A percentile compares a stretch with the other conserved stretches of the same genome.
These are phyloP conservation scores for Noctua fimbriata DNA, from an alignment of 2,888 invertebrate genomes.

Conservation along the genomic window DNA sequence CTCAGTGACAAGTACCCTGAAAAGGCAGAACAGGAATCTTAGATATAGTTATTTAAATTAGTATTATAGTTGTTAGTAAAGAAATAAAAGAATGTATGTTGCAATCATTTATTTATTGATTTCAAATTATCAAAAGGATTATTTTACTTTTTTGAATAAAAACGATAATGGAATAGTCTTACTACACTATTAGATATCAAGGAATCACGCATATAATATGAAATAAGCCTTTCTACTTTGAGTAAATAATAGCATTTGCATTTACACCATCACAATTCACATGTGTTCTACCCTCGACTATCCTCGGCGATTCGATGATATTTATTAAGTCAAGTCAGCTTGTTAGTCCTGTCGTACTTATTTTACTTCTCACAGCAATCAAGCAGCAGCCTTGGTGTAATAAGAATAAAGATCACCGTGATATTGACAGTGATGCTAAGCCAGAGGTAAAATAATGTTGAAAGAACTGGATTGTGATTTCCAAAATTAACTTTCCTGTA, in stretches of 20 bases:
- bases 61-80: slow-evolving; percentile 67
- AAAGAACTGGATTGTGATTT: background rate
- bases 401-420: background rate
- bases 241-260: slow-evolving; percentile 49
- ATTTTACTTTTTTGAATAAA: slow-evolving; percentile 63
- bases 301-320: slow-evolving; percentile 22
- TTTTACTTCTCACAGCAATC: background rate
- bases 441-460: background rate
- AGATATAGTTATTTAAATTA: slow-evolving; percentile 61
- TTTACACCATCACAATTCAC: slow-evolving; percentile 37
- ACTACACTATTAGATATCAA: slow-evolving; percentile 68
- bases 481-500: slow-evolving; percentile 20
- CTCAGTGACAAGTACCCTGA: slow-evolving; percentile 93
- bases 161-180: slow-evolving; percentile 69
- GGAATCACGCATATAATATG: slow-evolving; percentile 61
- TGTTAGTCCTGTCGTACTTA: background rate
- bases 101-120: slow-evolving; percentile 66
- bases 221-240: slow-evolving; percentile 51
- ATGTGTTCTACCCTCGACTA: slow-evolving; percentile 21
- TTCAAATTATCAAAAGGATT: slow-evolving; percentile 67
- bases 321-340: slow-evolving; percentile 15
- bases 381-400: background rate
- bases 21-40: slow-evolving; percentile 75
- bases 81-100: slow-evolving; percentile 63
- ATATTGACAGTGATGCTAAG: background rate